These are phyloP conservation scores for Lipophrys pholis DNA, from an alignment of 2,113 vertebrate genomes.

Conservation along the genomic window DNA sequence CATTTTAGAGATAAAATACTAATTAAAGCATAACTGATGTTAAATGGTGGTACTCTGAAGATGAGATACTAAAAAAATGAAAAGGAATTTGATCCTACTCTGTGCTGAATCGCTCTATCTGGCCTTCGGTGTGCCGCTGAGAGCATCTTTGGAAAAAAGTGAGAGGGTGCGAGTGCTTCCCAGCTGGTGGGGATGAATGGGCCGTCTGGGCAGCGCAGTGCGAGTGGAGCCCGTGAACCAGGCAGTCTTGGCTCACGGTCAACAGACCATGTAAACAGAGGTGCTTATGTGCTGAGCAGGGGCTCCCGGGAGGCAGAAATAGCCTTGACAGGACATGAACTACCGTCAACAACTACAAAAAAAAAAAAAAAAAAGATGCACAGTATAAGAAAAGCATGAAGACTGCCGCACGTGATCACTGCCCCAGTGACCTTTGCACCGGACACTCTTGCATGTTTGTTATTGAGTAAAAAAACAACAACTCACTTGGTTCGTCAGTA, in stretches of 20 bases:
- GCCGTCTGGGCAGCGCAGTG: constrained; percentile 65
- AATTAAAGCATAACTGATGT: too few relatives aligned
- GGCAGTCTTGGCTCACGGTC: constrained; percentile 67
- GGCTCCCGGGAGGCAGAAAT: constrained; percentile 68
- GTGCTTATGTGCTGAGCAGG: constrained; percentile 60
- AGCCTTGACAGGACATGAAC: constrained; percentile 57
- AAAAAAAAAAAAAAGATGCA: constrained; percentile 19
- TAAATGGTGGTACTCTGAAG: constrained; percentile 6
- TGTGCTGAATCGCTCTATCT: not conserved
- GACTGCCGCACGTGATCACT: constrained; percentile 50
- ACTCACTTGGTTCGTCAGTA: not conserved
- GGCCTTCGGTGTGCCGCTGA: constrained; percentile 47
- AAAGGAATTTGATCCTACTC: constrained; percentile 49
- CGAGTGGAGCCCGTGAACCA: constrained; percentile 43
- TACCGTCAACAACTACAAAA: constrained; percentile 28
- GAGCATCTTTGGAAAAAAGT: constrained; percentile 64
- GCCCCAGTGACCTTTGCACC: constrained; percentile 54
- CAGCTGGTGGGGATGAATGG: constrained; percentile 74
- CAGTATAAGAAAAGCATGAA: not conserved
- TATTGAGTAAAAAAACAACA: constrained; percentile 28
- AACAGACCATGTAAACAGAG: constrained; percentile 73
- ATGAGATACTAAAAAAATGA: not conserved
- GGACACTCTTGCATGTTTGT: constrained; percentile 17
- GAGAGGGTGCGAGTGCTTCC: constrained; percentile 62
- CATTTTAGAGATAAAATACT: not conserved